Conservation (phyloP, 2,113 vertebrate genomes). For the Brachirus orientalis region DNA sequence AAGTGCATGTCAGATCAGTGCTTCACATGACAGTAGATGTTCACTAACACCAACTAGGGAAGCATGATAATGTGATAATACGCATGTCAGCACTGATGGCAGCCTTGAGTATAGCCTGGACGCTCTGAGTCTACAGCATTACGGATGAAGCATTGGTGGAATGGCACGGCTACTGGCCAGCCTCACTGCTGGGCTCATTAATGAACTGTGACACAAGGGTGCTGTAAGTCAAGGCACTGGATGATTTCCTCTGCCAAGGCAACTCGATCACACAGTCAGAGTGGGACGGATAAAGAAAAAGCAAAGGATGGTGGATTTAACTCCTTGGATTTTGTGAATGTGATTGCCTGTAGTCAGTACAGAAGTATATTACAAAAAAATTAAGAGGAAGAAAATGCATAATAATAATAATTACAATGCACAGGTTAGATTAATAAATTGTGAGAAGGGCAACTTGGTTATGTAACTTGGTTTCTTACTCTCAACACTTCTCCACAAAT, state of each 20-base stretch:
- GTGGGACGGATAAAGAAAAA: neutral
- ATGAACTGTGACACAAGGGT: slow-evolving; percentile 35
- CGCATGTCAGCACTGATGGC: slow-evolving; percentile 39
- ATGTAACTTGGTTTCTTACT: slow-evolving; percentile 1
- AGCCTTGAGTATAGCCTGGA: slow-evolving; percentile 39
- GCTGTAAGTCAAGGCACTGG: slow-evolving; percentile 17
- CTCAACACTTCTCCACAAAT: slow-evolving; percentile 3
- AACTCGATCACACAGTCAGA: slow-evolving; percentile 3
- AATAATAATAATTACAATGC: neutral
- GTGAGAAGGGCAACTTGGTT: slow-evolving; percentile 2
- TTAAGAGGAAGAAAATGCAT: neutral
- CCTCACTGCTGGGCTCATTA: slow-evolving; percentile 41
- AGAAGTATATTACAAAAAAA: slow-evolving; percentile 1
- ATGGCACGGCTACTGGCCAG: slow-evolving; percentile 34
- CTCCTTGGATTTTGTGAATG: neutral
- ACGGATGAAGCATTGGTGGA: slow-evolving; percentile 41
- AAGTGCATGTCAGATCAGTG: slow-evolving; percentile 36
- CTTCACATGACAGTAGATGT: slow-evolving; percentile 55
- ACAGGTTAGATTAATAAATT: slow-evolving; percentile 1
- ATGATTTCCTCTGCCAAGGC: slow-evolving; percentile 18
- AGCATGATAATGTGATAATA: slow-evolving; percentile 67
- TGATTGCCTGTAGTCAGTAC: neutral
- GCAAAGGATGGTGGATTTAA: neutral
- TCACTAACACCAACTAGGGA: slow-evolving; percentile 61
- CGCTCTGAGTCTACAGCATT: slow-evolving; percentile 23